Conservation (phyloP, 2,888 invertebrate species). For the Synergus itoensis region DNA sequence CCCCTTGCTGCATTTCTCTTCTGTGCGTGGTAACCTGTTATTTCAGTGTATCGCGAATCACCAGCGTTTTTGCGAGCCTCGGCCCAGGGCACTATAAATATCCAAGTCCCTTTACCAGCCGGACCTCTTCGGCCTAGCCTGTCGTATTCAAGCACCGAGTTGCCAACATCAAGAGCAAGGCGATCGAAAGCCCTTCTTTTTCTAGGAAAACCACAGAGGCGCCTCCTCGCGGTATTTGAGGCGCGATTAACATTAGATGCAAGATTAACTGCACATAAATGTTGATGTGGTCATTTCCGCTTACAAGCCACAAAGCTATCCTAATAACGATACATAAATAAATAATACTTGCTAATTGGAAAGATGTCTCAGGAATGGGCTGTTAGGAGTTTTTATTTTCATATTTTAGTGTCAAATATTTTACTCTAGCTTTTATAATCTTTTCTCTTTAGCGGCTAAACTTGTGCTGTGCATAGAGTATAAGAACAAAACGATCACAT, state of each 20-base stretch:
- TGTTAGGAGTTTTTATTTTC: too few relatives aligned
- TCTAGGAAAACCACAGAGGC: constrained; percentile 61
- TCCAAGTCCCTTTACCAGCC: constrained; percentile 55
- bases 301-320: too few relatives aligned
- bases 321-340: too few relatives aligned
- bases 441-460: background rate
- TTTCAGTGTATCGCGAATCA: constrained; percentile 74
- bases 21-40: constrained; percentile 72
- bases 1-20: constrained; percentile 47
- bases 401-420: background rate
- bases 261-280: background rate
- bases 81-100: constrained; percentile 70
- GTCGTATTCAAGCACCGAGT: constrained; percentile 1
- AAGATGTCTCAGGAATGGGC: too few relatives aligned
- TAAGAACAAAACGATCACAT: constrained; percentile 12
- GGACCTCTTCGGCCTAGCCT: constrained; percentile 3
- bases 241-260: constrained; percentile 51
- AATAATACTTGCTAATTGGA: too few relatives aligned
- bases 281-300: background rate
- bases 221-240: constrained; percentile 67
- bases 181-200: constrained; percentile 44
- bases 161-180: constrained; percentile 7
- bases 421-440: background rate
- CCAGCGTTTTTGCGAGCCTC: constrained; percentile 68
- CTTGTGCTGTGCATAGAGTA: background rate